phyloP scores from a whole-genome alignment of 2,113 vertebrate genomes.

The Lasiurus cinereus region DNA sequence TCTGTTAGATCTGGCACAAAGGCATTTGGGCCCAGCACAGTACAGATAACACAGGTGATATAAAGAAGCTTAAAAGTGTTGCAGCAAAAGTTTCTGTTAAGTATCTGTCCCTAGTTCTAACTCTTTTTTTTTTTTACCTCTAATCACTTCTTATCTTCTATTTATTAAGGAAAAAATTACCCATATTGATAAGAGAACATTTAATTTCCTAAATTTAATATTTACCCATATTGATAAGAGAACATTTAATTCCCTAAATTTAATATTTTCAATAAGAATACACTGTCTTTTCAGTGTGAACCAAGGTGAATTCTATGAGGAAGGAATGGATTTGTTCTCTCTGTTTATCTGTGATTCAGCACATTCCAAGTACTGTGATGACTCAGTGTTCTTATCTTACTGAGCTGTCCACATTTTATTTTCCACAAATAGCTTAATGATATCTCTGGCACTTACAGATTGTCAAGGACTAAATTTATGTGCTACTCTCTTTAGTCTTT shows the following conservation, averaged over 20 bases:
- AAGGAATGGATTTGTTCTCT: not conserved
- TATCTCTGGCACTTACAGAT: not conserved
- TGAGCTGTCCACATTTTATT: not conserved
- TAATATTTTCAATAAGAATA: conserved; percentile 22
- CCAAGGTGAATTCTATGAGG: not conserved
- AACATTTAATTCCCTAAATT: not conserved
- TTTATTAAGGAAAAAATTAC: not conserved
- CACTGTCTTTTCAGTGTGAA: conserved; percentile 11
- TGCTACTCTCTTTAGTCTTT: not conserved
- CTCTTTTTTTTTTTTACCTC: not conserved
- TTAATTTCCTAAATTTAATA: not conserved
- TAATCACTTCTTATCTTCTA: not conserved
- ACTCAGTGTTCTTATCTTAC: not conserved
- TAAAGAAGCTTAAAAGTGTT: not conserved
- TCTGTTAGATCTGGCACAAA: not conserved
- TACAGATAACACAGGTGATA: not conserved
- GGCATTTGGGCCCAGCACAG: not conserved
- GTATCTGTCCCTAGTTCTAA: not conserved
- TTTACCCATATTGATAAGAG: not conserved
- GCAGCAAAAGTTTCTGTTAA: not conserved
- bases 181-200: not conserved
- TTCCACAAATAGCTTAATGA: not conserved
- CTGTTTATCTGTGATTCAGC: conserved; percentile 20
- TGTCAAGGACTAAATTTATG: not conserved
- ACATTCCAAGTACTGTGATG: not conserved